Evolutionary conservation across 1,140 invertebrate genomes (phyloP).

Genomic region (Paraescarpia echinospica): DNA sequence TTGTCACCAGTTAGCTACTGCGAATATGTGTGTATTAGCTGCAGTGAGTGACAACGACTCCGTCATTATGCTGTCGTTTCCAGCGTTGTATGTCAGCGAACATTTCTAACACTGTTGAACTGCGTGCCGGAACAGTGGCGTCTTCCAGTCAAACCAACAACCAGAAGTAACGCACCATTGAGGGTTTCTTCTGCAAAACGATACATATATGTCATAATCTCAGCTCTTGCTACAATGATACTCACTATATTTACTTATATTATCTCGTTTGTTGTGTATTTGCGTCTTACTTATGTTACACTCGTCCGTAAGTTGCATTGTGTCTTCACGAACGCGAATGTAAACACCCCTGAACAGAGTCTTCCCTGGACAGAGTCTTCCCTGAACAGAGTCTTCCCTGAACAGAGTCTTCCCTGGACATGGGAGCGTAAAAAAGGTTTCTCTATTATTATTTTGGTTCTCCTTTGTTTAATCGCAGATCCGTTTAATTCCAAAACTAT

Average conservation of each 20-base stretch:
- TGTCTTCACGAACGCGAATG: too few relatives aligned
- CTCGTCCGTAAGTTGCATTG: not conserved
- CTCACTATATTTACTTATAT: not conserved
- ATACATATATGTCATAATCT: too few relatives aligned
- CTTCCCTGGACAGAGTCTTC: too few relatives aligned
- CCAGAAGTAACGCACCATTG: conserved; percentile 48
- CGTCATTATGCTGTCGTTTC: conserved; percentile 46
- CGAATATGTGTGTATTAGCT: conserved; percentile 39
- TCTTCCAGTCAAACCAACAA: conserved; percentile 51
- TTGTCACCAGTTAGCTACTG: too few relatives aligned
- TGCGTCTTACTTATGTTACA: not conserved
- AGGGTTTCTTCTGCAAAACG: not conserved
- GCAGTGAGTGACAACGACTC: conserved; percentile 53
- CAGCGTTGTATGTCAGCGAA: conserved; percentile 49
- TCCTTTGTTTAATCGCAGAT: too few relatives aligned
- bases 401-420: too few relatives aligned
- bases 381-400: too few relatives aligned
- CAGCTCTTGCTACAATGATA: too few relatives aligned
- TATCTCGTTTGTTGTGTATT: not conserved
- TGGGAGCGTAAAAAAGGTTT: too few relatives aligned
- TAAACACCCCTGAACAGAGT: too few relatives aligned
- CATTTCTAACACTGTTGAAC: conserved; percentile 46
- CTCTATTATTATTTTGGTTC: too few relatives aligned
- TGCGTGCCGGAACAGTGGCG: conserved; percentile 42
- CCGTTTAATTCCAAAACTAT: not conserved